Conservation (phyloP, 2,888 invertebrate genomes). For the Scaptomyza parva region DNA sequence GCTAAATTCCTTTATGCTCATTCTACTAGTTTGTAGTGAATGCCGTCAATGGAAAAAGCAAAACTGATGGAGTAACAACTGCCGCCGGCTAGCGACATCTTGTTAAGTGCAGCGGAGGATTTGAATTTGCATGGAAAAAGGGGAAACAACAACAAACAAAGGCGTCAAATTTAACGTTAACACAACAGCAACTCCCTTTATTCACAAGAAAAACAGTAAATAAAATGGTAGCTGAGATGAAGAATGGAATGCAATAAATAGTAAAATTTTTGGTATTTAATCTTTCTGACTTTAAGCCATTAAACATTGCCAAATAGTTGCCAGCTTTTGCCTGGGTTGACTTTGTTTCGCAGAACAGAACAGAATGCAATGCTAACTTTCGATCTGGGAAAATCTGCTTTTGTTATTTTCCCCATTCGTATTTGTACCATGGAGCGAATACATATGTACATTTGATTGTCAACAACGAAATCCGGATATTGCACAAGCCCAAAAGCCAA, state of each 20-base stretch:
- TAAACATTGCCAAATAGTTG: not conserved
- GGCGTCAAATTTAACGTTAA: too few relatives aligned
- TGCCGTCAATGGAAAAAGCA: conserved; percentile 43
- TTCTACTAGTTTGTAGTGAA: conserved; percentile 32
- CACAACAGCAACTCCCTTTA: too few relatives aligned
- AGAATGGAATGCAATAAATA: not conserved
- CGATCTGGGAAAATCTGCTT: not conserved
- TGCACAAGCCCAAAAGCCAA: not conserved
- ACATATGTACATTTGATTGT: not conserved
- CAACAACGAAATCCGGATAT: not conserved
- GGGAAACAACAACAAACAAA: not conserved
- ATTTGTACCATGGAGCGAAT: too few relatives aligned
- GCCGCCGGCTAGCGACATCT: conserved; percentile 38
- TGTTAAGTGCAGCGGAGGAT: conserved; percentile 46
- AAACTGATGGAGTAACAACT: conserved; percentile 47
- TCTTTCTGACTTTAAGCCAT: too few relatives aligned
- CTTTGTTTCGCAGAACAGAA: not conserved
- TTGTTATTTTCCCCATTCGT: not conserved
- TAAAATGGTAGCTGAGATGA: not conserved
- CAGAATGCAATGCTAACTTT: not conserved
- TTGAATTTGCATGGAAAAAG: conserved; percentile 38
- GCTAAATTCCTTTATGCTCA: not conserved
- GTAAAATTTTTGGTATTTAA: too few relatives aligned
- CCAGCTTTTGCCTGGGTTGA: not conserved
- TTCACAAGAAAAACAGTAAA: not conserved